Evolutionary conservation across 2,797 vertebrate genomes (phyloP).

Genomic region (Gobio occitaniae): DNA sequence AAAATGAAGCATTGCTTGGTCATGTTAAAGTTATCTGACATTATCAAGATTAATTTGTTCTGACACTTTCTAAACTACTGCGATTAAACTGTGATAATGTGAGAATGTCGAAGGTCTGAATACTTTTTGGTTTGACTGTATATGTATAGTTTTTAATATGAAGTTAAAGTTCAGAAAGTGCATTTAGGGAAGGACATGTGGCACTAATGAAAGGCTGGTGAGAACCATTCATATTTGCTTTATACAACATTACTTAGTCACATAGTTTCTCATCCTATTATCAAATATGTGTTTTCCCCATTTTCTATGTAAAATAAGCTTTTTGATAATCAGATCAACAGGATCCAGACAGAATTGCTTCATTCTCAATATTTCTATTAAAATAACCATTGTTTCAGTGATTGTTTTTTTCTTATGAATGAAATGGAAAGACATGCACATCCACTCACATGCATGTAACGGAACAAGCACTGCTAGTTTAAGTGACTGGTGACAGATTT

Average conservation of each 20-base stretch:
- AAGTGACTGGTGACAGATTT: neutral
- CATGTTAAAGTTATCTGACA: too few species aligned
- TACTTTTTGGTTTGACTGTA: too few species aligned
- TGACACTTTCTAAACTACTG: too few species aligned
- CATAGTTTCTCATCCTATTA: neutral
- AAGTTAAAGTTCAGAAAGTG: slow-evolving; percentile 2
- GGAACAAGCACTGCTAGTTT: neutral
- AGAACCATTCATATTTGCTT: slow-evolving; percentile 4
- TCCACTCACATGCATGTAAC: neutral
- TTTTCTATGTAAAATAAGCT: slow-evolving; percentile 19
- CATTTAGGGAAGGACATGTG: neutral
- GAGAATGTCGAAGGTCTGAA: too few species aligned
- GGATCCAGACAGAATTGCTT: slow-evolving; percentile 4
- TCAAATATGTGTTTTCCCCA: neutral
- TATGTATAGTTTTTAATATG: neutral
- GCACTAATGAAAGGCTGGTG: slow-evolving; percentile 26
- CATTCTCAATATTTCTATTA: neutral
- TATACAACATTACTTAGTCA: neutral
- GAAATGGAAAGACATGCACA: neutral
- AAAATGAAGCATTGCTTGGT: too few species aligned
- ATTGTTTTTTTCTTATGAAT: neutral
- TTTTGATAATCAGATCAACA: neutral
- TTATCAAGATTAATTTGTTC: too few species aligned
- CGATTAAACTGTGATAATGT: too few species aligned
- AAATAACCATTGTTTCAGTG: neutral